Evolutionary conservation across 2,113 vertebrate genomes (phyloP).

Genomic region (Gopherus evgoodei): DNA sequence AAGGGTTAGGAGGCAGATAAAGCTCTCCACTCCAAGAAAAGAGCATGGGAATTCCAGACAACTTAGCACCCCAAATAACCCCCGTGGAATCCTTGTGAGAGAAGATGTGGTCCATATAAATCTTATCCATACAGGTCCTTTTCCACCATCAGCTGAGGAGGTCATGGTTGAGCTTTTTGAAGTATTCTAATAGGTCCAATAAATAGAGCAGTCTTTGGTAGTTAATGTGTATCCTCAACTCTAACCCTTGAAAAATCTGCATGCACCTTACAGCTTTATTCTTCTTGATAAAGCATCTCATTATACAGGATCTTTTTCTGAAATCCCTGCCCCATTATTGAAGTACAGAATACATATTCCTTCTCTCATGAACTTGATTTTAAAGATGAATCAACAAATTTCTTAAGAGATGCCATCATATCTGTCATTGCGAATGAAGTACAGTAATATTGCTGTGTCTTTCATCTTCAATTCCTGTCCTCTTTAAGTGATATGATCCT

Average conservation of each 20-base stretch:
- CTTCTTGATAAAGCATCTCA: background rate
- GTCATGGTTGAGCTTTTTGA: background rate
- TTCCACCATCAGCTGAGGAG: background rate
- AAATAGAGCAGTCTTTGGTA: background rate
- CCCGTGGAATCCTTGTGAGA: background rate
- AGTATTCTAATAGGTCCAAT: background rate
- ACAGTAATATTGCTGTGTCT: background rate
- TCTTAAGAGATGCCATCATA: background rate
- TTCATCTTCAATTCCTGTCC: accelerated
- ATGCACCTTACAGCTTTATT: background rate
- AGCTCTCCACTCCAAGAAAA: background rate
- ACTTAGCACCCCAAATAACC: background rate
- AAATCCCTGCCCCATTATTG: background rate
- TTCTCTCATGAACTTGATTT: background rate
- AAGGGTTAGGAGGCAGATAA: background rate
- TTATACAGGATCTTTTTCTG: background rate
- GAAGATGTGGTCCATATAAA: background rate
- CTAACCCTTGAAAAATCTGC: background rate
- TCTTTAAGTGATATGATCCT: background rate
- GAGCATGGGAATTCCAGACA: background rate
- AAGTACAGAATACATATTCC: background rate
- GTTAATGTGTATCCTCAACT: background rate
- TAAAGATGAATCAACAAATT: background rate
- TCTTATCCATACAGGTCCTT: background rate
- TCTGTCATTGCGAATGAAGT: background rate